These are phyloP conservation scores for Meloidogyne floridensis DNA, from an alignment of 1,140 invertebrate genomes.

Conservation along the genomic window DNA sequence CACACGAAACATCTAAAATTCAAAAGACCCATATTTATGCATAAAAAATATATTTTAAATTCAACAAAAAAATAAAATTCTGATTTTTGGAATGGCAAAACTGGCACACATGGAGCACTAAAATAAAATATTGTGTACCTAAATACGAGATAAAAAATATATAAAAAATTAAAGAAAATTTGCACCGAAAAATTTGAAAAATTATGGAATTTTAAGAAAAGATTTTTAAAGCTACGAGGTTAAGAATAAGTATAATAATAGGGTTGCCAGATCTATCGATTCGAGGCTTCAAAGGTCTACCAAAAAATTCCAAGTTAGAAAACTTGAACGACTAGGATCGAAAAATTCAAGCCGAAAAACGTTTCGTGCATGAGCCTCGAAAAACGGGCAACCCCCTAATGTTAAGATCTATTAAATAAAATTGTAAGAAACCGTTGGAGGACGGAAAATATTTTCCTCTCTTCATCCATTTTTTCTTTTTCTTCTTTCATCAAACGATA, in stretches of 20 bases:
- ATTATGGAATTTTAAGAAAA: background rate
- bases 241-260: background rate
- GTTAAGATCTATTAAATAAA: too few relatives aligned
- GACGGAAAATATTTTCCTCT: background rate
- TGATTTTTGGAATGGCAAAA: constrained; percentile 5
- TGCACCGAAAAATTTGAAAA: background rate
- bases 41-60: background rate
- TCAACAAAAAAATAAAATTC: background rate
- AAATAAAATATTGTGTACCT: background rate
- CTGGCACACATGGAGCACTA: background rate
- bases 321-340: too few relatives aligned
- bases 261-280: too few relatives aligned
- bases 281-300: too few relatives aligned
- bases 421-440: background rate
- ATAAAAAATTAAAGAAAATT: background rate
- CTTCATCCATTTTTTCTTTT: background rate
- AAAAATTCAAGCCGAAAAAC: too few relatives aligned
- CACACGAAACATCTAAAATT: too few relatives aligned
- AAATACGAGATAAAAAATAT: background rate
- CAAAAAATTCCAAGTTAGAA: too few relatives aligned
- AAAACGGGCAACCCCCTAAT: too few relatives aligned
- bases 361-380: too few relatives aligned
- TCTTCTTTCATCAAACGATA: constrained; percentile 43
- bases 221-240: background rate
- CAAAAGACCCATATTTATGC: too few relatives aligned